Evolutionary conservation across 2,113 vertebrate species (phyloP).

Genomic region (Osmerus mordax): DNA sequence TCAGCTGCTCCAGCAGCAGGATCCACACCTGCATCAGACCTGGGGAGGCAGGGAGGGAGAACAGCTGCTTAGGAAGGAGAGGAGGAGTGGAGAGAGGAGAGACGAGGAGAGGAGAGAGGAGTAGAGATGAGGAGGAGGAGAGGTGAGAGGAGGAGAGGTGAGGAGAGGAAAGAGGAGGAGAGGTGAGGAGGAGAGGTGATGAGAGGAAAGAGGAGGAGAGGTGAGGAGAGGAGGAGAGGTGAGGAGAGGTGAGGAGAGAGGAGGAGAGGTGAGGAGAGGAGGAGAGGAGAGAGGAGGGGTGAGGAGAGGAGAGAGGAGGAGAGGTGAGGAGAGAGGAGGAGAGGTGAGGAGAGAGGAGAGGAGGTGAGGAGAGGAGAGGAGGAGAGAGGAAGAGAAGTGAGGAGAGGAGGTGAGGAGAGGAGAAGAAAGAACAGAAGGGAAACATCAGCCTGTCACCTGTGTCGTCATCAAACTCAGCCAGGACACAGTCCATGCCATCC

Average conservation of each 20-base stretch:
- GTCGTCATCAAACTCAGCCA: slow-evolving; percentile 92
- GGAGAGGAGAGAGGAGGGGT: neutral
- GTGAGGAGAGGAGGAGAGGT: neutral
- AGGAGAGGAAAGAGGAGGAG: neutral
- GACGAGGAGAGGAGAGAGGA: neutral
- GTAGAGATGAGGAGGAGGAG: neutral
- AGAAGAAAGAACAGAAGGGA: neutral
- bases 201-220: neutral
- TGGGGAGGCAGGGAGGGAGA: slow-evolving; percentile 45
- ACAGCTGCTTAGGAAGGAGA: too few species aligned
- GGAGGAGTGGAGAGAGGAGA: neutral
- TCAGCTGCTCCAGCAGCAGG: slow-evolving; percentile 90
- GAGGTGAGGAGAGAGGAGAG: neutral
- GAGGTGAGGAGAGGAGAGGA: neutral
- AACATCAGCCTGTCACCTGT: slow-evolving; percentile 73
- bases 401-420: neutral
- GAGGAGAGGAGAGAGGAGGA: too few species aligned
- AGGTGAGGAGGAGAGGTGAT: neutral
- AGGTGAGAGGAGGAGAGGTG: neutral
- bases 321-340: neutral
- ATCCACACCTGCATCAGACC: slow-evolving; percentile 98
- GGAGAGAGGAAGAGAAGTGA: neutral
- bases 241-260: neutral
- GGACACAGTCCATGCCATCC: slow-evolving; percentile 85
- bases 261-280: neutral